These are phyloP conservation scores for Theocolax elegans DNA, from an alignment of 1,140 invertebrate species.

Conservation along the genomic window DNA sequence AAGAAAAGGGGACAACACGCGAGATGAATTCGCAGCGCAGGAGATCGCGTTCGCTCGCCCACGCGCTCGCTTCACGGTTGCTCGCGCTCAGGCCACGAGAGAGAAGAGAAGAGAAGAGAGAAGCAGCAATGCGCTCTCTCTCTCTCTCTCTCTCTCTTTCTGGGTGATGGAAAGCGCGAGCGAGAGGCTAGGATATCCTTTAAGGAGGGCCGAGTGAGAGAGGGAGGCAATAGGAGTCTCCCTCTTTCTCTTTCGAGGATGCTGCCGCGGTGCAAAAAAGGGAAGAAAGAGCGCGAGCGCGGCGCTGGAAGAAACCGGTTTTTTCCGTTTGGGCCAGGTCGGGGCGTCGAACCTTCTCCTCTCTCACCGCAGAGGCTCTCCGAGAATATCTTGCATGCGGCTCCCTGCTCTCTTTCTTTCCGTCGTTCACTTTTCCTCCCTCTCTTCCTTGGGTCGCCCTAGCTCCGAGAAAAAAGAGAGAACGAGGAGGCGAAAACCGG, in stretches of 20 bases:
- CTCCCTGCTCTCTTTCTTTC: conserved; percentile 44
- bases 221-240: conserved; percentile 3
- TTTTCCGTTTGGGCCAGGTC: conserved; percentile 69
- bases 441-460: conserved; percentile 50
- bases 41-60: not conserved
- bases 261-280: conserved; percentile 40
- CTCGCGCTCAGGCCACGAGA: not conserved
- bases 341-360: conserved; percentile 66
- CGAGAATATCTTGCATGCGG: conserved; percentile 68
- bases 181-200: conserved; percentile 15
- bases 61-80: conserved; percentile 21
- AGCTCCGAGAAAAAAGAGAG: conserved; percentile 62
- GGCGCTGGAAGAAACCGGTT: conserved; percentile 67
- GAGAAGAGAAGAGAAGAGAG: conserved; percentile 42
- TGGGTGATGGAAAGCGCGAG: conserved; percentile 26
- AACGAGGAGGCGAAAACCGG: conserved; percentile 46
- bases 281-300: conserved; percentile 53
- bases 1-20: too few species aligned
- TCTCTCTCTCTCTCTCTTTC: not conserved
- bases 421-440: conserved; percentile 18
- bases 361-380: conserved; percentile 56
- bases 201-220: conserved; percentile 23
- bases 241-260: conserved; percentile 14
- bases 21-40: conserved; percentile 58
- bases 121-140: not conserved